Evolutionary conservation across 2,113 vertebrate species (phyloP).

Genomic region (Fukomys damarensis): DNA sequence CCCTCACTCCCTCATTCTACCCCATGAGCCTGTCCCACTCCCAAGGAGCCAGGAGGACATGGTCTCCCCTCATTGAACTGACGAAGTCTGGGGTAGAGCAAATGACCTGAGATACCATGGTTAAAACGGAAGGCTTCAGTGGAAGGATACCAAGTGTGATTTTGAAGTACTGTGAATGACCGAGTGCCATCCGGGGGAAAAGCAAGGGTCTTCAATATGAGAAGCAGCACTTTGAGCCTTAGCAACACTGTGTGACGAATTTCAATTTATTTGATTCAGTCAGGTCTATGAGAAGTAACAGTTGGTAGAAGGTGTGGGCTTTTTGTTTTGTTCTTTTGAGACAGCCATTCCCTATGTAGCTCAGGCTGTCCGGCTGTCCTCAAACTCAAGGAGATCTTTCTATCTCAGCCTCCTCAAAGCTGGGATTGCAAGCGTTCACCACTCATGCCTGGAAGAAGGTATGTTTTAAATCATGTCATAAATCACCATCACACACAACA

Average conservation of each 20-base stretch:
- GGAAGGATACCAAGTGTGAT: background rate
- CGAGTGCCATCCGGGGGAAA: background rate
- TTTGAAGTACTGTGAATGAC: background rate
- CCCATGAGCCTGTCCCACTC: background rate
- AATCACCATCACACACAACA: background rate
- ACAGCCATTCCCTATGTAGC: background rate
- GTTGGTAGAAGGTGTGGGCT: background rate
- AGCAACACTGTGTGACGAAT: background rate
- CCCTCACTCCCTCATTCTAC: background rate
- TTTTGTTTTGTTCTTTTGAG: background rate
- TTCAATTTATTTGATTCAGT: background rate
- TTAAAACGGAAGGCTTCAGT: background rate
- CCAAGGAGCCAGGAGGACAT: background rate
- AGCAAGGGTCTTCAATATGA: background rate
- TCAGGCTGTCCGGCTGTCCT: background rate
- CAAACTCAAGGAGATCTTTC: background rate
- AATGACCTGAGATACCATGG: background rate
- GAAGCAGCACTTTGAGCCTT: background rate
- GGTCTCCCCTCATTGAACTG: fast-evolving
- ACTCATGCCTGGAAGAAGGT: background rate
- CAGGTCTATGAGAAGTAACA: background rate
- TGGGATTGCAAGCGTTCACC: background rate
- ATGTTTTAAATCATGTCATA: background rate
- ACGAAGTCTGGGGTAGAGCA: background rate
- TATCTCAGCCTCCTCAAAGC: background rate